Evolutionary conservation across 1,140 invertebrate genomes (phyloP), one percentile per base, ranked within the genome.

Genomic region (Habropoda laboriosa): DNA sequence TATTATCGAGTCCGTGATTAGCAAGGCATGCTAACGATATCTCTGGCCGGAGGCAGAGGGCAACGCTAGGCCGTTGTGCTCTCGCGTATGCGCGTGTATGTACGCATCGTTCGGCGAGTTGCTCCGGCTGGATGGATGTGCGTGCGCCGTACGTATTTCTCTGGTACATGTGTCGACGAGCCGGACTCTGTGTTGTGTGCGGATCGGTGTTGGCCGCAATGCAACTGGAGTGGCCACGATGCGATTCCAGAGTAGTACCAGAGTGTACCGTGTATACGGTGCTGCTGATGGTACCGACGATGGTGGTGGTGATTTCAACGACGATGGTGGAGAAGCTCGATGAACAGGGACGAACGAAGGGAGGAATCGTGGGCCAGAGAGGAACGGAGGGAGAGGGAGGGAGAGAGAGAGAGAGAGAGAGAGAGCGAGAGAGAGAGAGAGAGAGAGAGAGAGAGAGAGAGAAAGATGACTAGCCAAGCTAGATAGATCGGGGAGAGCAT

Each of bases 11-110:
- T 89, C 89, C 90, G 90, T 92, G 91, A 92, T 92, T 93, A 93
- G 91, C 91, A 92, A 93, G 91, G 92, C 92, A 93, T 90, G 92
- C 90, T 92, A 93, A 93, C 92, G 92, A 93, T 93, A 93, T 92
- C 90, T 92, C 91, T 91, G 88, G 89, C 89, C 88, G 86, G 87
- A 90, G 91, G 90, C 90, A 88, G 86, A 89, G 87, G 86, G 87
- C 87, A 86, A 86, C 81, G 83, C 85, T 85, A 81, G 75, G 75
- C 82, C 79, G 79, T 76, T 85, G 79, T 82, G 85, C 82, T 81
- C 83, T 80, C 82, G 80, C 80, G 79, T 78, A 83, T 73, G 81
- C 71, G 75, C 64, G 45, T 82, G 42, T 71, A 47, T 79, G 83
- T 67, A 80, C 78, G 79, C 74, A 68, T 80, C 81, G 81, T 51